Evolutionary conservation across 2,888 invertebrate genomes (phyloP).

Genomic region (Archips crataeganus): DNA sequence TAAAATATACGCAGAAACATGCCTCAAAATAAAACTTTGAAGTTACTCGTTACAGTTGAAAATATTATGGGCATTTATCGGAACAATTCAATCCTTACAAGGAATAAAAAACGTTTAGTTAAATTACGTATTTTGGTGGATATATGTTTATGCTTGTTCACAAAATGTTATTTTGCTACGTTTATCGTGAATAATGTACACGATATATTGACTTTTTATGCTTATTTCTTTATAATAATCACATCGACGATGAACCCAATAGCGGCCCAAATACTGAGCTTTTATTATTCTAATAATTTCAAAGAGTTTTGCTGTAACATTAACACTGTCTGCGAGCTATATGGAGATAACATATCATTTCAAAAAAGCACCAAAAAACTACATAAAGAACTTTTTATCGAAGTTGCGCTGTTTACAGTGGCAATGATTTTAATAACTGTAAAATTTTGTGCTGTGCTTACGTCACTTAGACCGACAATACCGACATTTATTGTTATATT

Average conservation of each 20-base stretch:
- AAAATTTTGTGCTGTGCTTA: background rate
- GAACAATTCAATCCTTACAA: background rate
- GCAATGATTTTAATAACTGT: background rate
- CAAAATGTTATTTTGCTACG: too few species aligned
- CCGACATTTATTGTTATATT: background rate
- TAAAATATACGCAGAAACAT: background rate
- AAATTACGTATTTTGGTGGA: background rate
- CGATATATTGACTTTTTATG: too few species aligned
- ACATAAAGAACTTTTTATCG: background rate
- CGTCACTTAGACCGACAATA: too few species aligned
- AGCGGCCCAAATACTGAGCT: background rate
- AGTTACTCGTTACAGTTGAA: background rate
- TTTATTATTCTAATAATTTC: background rate
- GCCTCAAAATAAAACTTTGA: background rate
- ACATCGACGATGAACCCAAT: background rate
- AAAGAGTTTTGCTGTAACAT: background rate
- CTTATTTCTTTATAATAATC: background rate
- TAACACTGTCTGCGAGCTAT: background rate
- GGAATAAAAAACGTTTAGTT: background rate
- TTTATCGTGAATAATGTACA: too few species aligned
- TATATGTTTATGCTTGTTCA: background rate
- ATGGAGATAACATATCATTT: background rate
- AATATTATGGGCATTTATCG: background rate
- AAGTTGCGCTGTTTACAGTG: background rate
- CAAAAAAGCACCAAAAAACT: background rate